A percentile compares a stretch with the other conserved stretches of the same genome.
Evolutionary conservation across 2,797 vertebrate species (phyloP).

Genomic region (Sciurus carolinensis): DNA sequence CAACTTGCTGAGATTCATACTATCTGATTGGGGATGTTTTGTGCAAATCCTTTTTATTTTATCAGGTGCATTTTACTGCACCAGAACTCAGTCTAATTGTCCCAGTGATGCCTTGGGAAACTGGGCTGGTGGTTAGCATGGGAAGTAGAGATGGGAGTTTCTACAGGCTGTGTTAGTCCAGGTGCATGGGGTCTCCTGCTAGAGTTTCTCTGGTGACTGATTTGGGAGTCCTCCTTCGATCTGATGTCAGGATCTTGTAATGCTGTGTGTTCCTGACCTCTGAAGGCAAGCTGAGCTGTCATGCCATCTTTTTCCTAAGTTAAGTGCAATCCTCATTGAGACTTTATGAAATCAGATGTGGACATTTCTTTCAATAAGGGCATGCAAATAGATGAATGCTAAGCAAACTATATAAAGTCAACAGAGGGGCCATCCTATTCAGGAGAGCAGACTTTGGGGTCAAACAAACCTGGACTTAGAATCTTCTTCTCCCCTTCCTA

Average conservation of each 20-base stretch:
- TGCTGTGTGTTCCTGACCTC: background rate
- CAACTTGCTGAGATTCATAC: conserved; percentile 54
- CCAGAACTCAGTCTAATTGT: background rate
- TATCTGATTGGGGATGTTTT: conserved; percentile 34
- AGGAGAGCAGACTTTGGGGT: background rate
- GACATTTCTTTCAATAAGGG: conserved; percentile 59
- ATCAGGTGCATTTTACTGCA: conserved; percentile 53
- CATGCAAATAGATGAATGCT: background rate
- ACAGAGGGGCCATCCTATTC: background rate
- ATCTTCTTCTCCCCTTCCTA: background rate
- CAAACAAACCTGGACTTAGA: background rate
- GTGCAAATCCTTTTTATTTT: conserved; percentile 69
- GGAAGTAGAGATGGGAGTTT: background rate
- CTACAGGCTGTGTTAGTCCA: background rate
- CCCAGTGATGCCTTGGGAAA: background rate
- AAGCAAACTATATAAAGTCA: background rate
- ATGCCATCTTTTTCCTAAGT: background rate
- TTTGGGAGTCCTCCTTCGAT: conserved; percentile 23
- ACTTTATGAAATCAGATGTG: conserved; percentile 46
- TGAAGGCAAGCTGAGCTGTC: conserved; percentile 1
- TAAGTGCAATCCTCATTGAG: background rate
- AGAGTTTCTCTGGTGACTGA: background rate
- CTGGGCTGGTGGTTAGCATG: background rate
- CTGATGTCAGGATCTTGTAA: conserved; percentile 1
- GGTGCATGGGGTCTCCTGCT: background rate